These are phyloP conservation scores for Chiloscyllium plagiosum DNA, from an alignment of 2,113 vertebrate species.

Conservation along the genomic window DNA sequence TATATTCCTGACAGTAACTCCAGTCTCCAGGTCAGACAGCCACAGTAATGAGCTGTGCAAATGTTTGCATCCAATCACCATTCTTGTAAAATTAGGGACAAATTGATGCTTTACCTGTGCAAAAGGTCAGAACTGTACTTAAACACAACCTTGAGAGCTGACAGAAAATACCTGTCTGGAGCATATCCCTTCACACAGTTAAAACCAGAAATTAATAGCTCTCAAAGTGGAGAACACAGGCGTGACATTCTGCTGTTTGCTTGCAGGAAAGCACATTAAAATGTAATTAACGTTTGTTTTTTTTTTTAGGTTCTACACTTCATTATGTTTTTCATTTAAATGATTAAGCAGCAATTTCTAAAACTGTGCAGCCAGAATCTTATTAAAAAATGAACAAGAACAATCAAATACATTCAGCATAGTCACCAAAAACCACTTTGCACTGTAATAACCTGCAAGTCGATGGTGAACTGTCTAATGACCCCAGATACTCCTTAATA, in stretches of 20 bases:
- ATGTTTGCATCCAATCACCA: neutral
- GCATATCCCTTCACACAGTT: neutral
- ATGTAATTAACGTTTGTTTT: slow-evolving; percentile 19
- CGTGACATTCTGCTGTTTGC: neutral
- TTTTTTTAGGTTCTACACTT: slow-evolving; percentile 19
- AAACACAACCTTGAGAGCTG: neutral
- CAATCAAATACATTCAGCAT: neutral
- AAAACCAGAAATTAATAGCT: neutral
- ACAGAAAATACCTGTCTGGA: neutral
- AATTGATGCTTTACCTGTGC: neutral
- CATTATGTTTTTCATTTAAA: slow-evolving; percentile 35
- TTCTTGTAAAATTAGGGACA: neutral
- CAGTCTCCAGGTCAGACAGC: too few species aligned
- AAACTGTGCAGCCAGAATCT: neutral
- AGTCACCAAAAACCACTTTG: neutral
- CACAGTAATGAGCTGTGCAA: neutral
- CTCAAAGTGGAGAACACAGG: neutral
- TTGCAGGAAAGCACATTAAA: slow-evolving; percentile 2
- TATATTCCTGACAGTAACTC: neutral
- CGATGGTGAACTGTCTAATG: slow-evolving; percentile 1
- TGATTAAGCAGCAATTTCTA: neutral
- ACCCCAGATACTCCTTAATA: neutral
- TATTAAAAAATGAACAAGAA: slow-evolving; percentile 24
- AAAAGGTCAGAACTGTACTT: neutral
- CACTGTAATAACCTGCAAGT: neutral